Conservation (phyloP, 2,113 vertebrate genomes). For the Rafetus swinhoei region DNA sequence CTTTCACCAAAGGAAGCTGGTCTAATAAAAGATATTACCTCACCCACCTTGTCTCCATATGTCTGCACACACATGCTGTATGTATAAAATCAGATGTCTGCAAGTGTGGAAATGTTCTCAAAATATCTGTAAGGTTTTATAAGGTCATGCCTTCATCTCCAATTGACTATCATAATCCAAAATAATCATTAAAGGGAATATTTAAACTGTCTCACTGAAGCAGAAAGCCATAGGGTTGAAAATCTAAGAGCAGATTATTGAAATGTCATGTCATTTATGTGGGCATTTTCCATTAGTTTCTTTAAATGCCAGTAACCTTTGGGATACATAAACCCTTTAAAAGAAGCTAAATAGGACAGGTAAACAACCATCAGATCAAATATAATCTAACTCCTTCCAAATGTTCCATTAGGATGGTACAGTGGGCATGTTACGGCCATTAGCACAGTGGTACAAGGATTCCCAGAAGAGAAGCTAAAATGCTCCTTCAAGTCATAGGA, state of each 20-base stretch:
- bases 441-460: conserved; percentile 71
- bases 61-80: neutral
- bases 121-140: neutral
- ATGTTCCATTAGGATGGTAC: conserved; percentile 57
- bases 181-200: neutral
- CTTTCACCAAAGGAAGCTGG: neutral
- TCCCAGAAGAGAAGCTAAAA: conserved; percentile 74
- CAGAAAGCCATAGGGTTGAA: neutral
- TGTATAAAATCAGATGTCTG: neutral
- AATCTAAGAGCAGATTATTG: conserved; percentile 2
- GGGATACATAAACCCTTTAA: neutral
- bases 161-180: neutral
- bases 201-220: neutral
- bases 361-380: neutral
- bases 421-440: conserved; percentile 68
- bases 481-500: conserved; percentile 80
- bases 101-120: neutral
- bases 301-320: neutral
- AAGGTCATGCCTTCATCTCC: conserved; percentile 7
- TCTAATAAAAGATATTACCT: neutral
- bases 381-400: neutral
- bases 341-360: neutral
- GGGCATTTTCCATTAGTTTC: neutral
- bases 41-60: neutral
- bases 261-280: conserved; percentile 27